phyloP scores from a whole-genome alignment of 2,797 vertebrate genomes.

The Pipistrellus kuhlii region DNA sequence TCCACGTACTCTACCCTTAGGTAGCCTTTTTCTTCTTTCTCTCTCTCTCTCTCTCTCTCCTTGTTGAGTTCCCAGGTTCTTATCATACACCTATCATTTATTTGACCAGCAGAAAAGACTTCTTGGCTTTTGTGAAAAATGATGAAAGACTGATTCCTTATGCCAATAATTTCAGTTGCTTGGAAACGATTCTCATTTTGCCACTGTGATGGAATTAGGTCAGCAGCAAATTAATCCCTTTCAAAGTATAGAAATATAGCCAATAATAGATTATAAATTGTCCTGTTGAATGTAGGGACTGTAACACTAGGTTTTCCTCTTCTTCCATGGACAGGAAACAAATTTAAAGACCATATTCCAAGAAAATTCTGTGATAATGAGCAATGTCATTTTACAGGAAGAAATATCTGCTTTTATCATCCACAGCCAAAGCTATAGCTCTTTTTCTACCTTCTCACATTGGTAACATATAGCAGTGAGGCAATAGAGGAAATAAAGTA shows the following conservation, averaged over 20 bases:
- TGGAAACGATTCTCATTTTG: slow-evolving; percentile 82
- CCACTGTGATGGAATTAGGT: slow-evolving; percentile 82
- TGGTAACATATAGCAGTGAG: not conserved
- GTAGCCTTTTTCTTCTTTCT: not conserved
- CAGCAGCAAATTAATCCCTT: slow-evolving; percentile 83
- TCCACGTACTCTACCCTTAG: not conserved
- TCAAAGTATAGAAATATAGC: slow-evolving; percentile 78
- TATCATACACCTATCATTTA: not conserved
- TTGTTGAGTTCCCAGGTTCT: not conserved
- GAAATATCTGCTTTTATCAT: not conserved
- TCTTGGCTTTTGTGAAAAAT: slow-evolving; percentile 42
- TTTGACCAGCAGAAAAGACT: slow-evolving; percentile 11
- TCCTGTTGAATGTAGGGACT: slow-evolving; percentile 60
- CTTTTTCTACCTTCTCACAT: not conserved
- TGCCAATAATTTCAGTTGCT: slow-evolving; percentile 80
- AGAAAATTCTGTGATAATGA: slow-evolving; percentile 70
- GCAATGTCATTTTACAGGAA: slow-evolving; percentile 2
- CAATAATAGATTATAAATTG: slow-evolving; percentile 77
- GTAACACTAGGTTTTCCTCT: slow-evolving; percentile 46
- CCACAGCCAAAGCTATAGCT: not conserved
- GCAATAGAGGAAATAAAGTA: not conserved
- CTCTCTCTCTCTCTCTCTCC: too few species aligned
- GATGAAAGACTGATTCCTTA: slow-evolving; percentile 70
- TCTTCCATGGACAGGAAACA: slow-evolving; percentile 57
- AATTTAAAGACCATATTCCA: slow-evolving; percentile 72